Percentiles rank a stretch among this genome's conserved stretches.
These are phyloP conservation scores for Drosophila azteca DNA, from an alignment of 1,140 invertebrate genomes.

Conservation along the genomic window DNA sequence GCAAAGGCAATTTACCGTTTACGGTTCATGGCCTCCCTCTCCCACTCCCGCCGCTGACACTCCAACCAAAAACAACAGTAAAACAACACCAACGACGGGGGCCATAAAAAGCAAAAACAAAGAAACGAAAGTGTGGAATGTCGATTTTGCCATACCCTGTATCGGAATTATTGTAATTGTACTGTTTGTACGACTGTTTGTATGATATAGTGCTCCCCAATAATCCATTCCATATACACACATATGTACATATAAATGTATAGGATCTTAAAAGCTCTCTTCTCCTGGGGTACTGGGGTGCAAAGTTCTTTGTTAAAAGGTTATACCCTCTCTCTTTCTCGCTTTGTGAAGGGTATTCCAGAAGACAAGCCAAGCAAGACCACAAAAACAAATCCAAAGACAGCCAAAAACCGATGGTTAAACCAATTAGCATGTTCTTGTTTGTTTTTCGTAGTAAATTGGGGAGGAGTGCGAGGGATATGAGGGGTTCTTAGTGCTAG, in stretches of 20 bases:
- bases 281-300: no score
- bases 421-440: constrained; percentile 74
- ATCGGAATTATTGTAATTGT: no score
- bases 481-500: background rate
- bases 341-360: background rate
- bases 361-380: constrained; percentile 52
- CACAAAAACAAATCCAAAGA: constrained; percentile 28
- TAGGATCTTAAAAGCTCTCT: no score
- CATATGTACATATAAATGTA: no score
- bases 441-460: constrained; percentile 25
- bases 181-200: no score
- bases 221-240: no score
- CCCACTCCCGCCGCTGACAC: constrained; percentile 4
- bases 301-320: no score
- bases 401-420: constrained; percentile 57
- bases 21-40: constrained; percentile 63
- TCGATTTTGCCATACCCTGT: no score
- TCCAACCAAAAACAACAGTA: background rate
- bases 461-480: background rate
- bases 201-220: no score
- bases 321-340: no score
- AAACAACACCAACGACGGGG: background rate
- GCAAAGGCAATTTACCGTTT: constrained; percentile 75
- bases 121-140: no score
- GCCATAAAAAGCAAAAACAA: no score